Evolutionary conservation across 2,797 vertebrate species (phyloP).

Genomic region (Ceyx erithaca): DNA sequence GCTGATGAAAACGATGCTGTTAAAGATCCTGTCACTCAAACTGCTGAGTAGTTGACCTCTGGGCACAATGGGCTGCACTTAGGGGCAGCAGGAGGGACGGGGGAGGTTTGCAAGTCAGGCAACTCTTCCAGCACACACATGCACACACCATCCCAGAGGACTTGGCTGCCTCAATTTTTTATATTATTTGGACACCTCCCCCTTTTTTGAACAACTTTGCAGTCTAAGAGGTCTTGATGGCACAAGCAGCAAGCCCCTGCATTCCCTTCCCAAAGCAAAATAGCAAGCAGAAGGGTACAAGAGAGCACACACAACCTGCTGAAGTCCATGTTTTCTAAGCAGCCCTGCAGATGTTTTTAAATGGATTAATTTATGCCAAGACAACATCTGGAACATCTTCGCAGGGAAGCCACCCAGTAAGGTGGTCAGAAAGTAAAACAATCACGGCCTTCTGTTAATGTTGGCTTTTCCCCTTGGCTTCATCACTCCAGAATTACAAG

Average conservation of each 20-base stretch:
- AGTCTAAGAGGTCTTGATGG: not conserved
- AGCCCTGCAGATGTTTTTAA: slow-evolving; percentile 45
- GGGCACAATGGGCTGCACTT: not conserved
- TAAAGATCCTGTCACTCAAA: slow-evolving; percentile 42
- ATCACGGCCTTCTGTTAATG: slow-evolving; percentile 46
- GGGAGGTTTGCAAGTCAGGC: not conserved
- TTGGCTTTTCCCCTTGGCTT: slow-evolving; percentile 13
- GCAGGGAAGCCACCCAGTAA: slow-evolving; percentile 63
- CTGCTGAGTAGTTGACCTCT: not conserved
- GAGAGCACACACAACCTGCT: not conserved
- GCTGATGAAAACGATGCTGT: slow-evolving; percentile 53
- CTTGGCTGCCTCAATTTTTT: not conserved
- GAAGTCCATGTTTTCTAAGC: slow-evolving; percentile 21
- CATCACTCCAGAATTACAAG: slow-evolving; percentile 11
- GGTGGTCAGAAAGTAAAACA: slow-evolving; percentile 55
- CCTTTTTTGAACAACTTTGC: not conserved
- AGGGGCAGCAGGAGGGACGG: slow-evolving; percentile 1
- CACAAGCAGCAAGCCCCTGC: not conserved
- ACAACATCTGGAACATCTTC: slow-evolving; percentile 70
- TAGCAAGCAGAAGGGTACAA: not conserved
- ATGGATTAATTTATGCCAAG: slow-evolving; percentile 56
- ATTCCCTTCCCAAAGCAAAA: not conserved
- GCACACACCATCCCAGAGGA: not conserved
- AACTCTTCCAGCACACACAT: not conserved
- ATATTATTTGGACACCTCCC: not conserved